Percentiles rank a stretch among this genome's conserved stretches.
Evolutionary conservation across 1,140 invertebrate genomes (phyloP).

Genomic region (Neomicropteryx cornuta): DNA sequence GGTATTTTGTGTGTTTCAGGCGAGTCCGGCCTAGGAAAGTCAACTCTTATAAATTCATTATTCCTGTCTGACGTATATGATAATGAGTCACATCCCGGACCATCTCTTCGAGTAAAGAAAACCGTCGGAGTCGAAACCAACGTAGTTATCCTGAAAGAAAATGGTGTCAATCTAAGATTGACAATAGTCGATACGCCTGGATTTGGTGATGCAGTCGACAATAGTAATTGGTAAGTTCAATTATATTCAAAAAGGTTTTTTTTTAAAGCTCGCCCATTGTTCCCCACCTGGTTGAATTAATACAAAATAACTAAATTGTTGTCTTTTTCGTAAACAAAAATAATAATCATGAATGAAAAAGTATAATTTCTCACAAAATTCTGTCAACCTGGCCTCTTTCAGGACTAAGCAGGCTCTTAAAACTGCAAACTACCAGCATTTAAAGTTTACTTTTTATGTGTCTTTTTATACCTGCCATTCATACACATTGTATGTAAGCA

Average conservation of each 20-base stretch:
- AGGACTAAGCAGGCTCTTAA: too few relatives aligned
- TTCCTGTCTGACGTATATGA: constrained; percentile 96
- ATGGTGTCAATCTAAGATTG: constrained; percentile 83
- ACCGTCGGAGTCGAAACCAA: constrained; percentile 89
- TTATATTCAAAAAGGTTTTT: constrained; percentile 2
- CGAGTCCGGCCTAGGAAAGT: constrained; percentile 95
- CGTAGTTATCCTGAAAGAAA: constrained; percentile 83
- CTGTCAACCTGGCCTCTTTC: too few relatives aligned
- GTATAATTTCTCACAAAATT: too few relatives aligned
- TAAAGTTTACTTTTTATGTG: too few relatives aligned
- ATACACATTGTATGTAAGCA: too few relatives aligned
- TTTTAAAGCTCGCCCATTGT: too few relatives aligned
- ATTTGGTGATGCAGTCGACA: constrained; percentile 97
- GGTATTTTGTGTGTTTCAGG: too few relatives aligned
- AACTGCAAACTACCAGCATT: too few relatives aligned
- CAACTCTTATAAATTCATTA: constrained; percentile 98
- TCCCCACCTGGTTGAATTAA: too few relatives aligned
- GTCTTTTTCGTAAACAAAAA: neutral
- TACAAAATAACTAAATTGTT: constrained; percentile 4
- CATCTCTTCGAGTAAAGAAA: constrained; percentile 81
- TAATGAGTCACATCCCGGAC: constrained; percentile 74
- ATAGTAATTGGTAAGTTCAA: constrained; percentile 68
- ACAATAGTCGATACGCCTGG: constrained; percentile 96
- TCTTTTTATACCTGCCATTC: too few relatives aligned
- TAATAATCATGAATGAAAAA: neutral